A percentile compares a stretch with the other conserved stretches of the same genome.
Conservation (phyloP, 1,140 invertebrate species). For the Xylocopa sonorina region DNA sequence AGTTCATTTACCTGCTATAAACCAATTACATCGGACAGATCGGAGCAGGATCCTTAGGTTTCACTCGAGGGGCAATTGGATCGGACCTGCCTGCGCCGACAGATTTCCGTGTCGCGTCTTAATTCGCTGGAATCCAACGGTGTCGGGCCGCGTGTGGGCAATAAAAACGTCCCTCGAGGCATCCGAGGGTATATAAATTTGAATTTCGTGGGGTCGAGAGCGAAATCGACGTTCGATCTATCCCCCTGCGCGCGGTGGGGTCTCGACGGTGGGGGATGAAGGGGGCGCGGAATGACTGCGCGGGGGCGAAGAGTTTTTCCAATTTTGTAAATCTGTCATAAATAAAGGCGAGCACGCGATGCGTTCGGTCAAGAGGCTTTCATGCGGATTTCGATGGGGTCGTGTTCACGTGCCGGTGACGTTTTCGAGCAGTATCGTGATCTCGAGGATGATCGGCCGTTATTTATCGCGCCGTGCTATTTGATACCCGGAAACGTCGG, state of each 20-base stretch:
- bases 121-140: not conserved
- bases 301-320: slow-evolving; percentile 38
- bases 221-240: slow-evolving; percentile 8
- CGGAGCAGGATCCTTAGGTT: not conserved
- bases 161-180: slow-evolving; percentile 12
- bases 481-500: slow-evolving; percentile 14
- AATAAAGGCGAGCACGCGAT: slow-evolving; percentile 41
- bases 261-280: too few relatives aligned
- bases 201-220: slow-evolving; percentile 4
- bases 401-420: slow-evolving; percentile 34
- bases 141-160: not conserved
- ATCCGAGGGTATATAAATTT: slow-evolving; percentile 34
- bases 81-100: not conserved
- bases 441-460: slow-evolving; percentile 28
- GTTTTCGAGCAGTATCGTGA: slow-evolving; percentile 39
- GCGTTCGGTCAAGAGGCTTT: slow-evolving; percentile 18
- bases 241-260: too few relatives aligned
- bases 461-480: slow-evolving; percentile 36
- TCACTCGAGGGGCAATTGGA: not conserved
- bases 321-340: slow-evolving; percentile 57
- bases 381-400: slow-evolving; percentile 22
- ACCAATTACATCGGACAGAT: too few relatives aligned
- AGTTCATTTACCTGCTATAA: too few relatives aligned
- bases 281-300: too few relatives aligned
- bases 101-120: slow-evolving; percentile 20